Evolutionary conservation across 2,797 vertebrate species (phyloP), one percentile per base, ranked within the genome.

Genomic region (Adrianichthys oophorus): DNA sequence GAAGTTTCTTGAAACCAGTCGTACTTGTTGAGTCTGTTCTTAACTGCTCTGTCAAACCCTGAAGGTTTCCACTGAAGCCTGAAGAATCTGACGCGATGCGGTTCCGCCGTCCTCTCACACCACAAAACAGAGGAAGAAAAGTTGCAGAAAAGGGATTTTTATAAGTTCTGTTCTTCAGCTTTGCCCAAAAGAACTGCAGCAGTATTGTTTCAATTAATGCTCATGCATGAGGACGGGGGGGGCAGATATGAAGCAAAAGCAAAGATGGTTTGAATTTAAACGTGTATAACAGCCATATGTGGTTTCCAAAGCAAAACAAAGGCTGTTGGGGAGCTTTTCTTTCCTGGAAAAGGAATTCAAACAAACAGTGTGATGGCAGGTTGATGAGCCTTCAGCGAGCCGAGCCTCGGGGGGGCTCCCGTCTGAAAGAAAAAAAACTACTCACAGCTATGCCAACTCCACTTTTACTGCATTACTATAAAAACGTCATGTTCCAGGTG

Each of bases 201-300:
- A 13, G 57, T n/a, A 76, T 76, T 85, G 86, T 81, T 89, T 87
- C 68, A 82, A 88, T 88, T 85, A 85, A 80, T 68, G 66, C 72
- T 70, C 59, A 62, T 37, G 68, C 74, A 70, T 47, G 54, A 43
- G 47, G 2, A 46, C 74, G 61, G 65, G 52, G 55, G 45, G 52
- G 13, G 15, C 24, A 59, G 66, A 76, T 65, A 74, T 49, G 62
- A 24, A 68, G 51, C 46, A 56, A 84, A 87, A 53, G 75, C 76
- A 83, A 74, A 79, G 67, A 81, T 79, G 66, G 75, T 82, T 89
- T 72, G 55, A 66, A 74, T 84, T 90, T 87, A 76, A 62, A 86
- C 76, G 56, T 65, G 66, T 72, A 89, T 79, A 62, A 83, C 78
- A 85, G 87, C 80, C 86, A 90, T 82, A 84, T 88, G 62, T 57